Evolutionary conservation across 2,113 vertebrate species (phyloP), one percentile per base, ranked within the genome.

Genomic region (Motacilla alba): DNA sequence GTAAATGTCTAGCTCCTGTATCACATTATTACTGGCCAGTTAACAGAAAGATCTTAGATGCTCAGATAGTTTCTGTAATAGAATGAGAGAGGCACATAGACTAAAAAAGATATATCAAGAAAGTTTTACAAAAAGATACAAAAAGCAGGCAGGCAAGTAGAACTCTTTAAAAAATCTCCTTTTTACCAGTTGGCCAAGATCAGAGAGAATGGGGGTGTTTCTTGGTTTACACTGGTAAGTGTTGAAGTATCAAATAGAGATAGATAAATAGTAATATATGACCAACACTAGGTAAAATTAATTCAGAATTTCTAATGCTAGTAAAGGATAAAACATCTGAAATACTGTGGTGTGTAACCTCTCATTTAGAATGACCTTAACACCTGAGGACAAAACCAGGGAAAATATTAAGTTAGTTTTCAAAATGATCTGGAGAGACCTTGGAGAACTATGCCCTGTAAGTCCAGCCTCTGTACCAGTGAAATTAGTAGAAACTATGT

Each of bases 11-110:
- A 74, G 79, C 72, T 96, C 82, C 72, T 67, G 35, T 85, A 83
- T 93, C 67, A 83, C 79, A 74, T 95, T 92, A 95, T 92, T 85
- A 70, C 68, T 77, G 63, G 79, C 53, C 90, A 94, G 79, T 87
- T 96, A 95, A 55, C 82, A 91, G 82, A 49, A 87, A 56, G 62
- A 69, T 63, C 52, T 80, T 62, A 85, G 63, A 27, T 95, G 90
- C 27, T 85, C 30, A 28, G 43, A n/a, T 22, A 31, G 30, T 90
- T 87, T 82, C 73, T 88, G 69, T 53, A 68, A 30, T 60, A 75
- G 60, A 58, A 76, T 5, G 52, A 67, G 17, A 59, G 35, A 56
- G 27, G 46, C 67, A 41, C 4, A 52, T 33, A 73, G 41, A 33
- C 46, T 49, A 46, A 43, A 33, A 56, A 64, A 89, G 68, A 46